Evolutionary conservation across 2,888 invertebrate species (phyloP).

Genomic region (Athripsodes cinereus): DNA sequence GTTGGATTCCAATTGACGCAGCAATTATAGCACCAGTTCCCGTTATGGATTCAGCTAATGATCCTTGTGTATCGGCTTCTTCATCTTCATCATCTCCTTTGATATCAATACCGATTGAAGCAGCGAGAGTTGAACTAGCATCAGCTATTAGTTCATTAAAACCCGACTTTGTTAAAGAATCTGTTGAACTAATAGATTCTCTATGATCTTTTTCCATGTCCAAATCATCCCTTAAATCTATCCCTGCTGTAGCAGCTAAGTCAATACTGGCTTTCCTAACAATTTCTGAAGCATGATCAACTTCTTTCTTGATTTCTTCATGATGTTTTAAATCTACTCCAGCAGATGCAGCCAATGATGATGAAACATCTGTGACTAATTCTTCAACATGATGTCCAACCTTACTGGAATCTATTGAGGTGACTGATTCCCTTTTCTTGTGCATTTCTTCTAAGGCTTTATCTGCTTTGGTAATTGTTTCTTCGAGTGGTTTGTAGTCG

Average conservation of each 20-base stretch:
- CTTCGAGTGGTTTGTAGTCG: constrained; percentile 16
- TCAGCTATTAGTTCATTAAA: constrained; percentile 19
- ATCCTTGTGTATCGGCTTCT: constrained; percentile 13
- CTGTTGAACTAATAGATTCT: constrained; percentile 8
- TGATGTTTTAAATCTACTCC: constrained; percentile 15
- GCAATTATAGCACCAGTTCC: constrained; percentile 13
- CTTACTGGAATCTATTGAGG: not conserved
- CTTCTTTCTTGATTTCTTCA: constrained; percentile 5
- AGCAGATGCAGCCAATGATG: constrained; percentile 11
- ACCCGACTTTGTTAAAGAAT: constrained; percentile 5
- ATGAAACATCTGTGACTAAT: constrained; percentile 11
- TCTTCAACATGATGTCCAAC: constrained; percentile 9
- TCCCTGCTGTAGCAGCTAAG: constrained; percentile 20
- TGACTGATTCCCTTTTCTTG: not conserved
- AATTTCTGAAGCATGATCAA: constrained; percentile 5
- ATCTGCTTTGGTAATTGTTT: constrained; percentile 4
- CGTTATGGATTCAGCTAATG: constrained; percentile 10
- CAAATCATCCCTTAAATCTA: constrained; percentile 10
- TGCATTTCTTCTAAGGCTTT: constrained; percentile 9
- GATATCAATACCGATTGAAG: constrained; percentile 21
- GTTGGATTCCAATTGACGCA: constrained; percentile 11
- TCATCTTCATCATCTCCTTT: constrained; percentile 7
- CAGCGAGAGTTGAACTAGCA: constrained; percentile 22
- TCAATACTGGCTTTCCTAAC: constrained; percentile 12
- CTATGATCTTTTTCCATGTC: not conserved